A percentile compares a stretch with the other conserved stretches of the same genome.
phyloP scores from a whole-genome alignment of 2,113 vertebrate species.

The Sterna hirundo region DNA sequence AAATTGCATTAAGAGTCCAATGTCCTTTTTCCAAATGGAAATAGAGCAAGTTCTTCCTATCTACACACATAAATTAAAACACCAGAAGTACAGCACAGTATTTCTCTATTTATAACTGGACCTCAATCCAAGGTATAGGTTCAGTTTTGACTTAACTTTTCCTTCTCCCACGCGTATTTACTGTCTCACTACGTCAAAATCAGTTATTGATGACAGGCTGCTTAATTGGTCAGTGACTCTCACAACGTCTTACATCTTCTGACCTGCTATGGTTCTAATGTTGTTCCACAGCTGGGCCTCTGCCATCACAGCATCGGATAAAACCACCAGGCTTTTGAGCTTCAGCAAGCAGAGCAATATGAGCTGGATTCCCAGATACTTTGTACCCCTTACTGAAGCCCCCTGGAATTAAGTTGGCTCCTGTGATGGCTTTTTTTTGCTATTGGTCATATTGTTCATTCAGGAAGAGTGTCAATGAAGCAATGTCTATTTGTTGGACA shows the following conservation, averaged over 20 bases:
- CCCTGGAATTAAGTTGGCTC: not conserved
- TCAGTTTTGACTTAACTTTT: not conserved
- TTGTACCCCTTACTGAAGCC: not conserved
- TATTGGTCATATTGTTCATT: not conserved
- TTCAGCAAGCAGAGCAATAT: not conserved
- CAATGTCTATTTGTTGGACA: not conserved
- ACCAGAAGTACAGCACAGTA: not conserved
- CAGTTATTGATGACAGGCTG: not conserved
- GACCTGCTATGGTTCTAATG: not conserved
- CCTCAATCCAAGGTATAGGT: not conserved
- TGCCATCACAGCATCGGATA: not conserved
- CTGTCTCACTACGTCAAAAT: not conserved
- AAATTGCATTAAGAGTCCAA: not conserved
- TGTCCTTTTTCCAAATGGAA: constrained; percentile 28
- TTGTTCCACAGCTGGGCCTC: not conserved
- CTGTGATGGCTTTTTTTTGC: not conserved
- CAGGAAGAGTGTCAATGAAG: not conserved
- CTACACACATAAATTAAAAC: not conserved
- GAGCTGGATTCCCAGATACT: not conserved
- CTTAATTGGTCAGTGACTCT: not conserved
- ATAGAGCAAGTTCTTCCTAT: constrained; percentile 16
- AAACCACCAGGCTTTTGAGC: not conserved
- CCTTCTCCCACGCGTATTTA: not conserved
- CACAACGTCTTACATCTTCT: not conserved
- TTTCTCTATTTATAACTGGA: not conserved